A percentile compares a stretch with the other conserved stretches of the same genome.
Conservation (phyloP, 2,888 invertebrate genomes). For the Drosophila melanocephala region DNA sequence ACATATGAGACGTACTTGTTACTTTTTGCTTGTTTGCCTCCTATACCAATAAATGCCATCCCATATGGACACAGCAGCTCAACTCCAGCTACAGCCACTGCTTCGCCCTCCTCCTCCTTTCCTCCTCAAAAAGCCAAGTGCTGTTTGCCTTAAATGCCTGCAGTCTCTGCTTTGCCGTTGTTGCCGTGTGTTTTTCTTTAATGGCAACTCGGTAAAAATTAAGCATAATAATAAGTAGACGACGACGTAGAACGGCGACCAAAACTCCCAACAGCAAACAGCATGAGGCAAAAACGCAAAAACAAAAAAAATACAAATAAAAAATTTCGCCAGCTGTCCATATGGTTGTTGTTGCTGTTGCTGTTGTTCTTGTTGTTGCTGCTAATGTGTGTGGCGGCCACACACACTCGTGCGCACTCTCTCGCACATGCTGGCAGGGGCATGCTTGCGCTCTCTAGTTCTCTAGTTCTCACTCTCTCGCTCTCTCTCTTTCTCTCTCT, state of each 20-base stretch:
- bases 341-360: conserved; percentile 39
- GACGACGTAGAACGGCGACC: conserved; percentile 33
- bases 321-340: conserved; percentile 62
- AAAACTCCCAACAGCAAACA: conserved; percentile 65
- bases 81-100: conserved; percentile 14
- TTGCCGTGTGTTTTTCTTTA: conserved; percentile 56
- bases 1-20: conserved; percentile 65
- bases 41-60: conserved; percentile 63
- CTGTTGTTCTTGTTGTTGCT: conserved; percentile 34
- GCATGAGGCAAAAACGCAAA: conserved; percentile 22
- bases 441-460: conserved; percentile 44
- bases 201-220: conserved; percentile 64
- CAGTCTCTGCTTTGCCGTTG: conserved; percentile 33
- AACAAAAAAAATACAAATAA: conserved; percentile 6
- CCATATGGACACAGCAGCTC: conserved; percentile 57
- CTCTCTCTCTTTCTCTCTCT: conserved; percentile 34
- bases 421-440: conserved; percentile 19
- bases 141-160: conserved; percentile 52
- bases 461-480: conserved; percentile 24
- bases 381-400: conserved; percentile 58
- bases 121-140: conserved; percentile 16
- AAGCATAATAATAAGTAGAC: conserved; percentile 77
- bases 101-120: background rate
- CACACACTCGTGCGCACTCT: conserved; percentile 49
- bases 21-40: conserved; percentile 66